Evolutionary conservation across 2,113 vertebrate species (phyloP), one percentile per base, ranked within the genome.

Genomic region (Phalacrocorax aristotelis): DNA sequence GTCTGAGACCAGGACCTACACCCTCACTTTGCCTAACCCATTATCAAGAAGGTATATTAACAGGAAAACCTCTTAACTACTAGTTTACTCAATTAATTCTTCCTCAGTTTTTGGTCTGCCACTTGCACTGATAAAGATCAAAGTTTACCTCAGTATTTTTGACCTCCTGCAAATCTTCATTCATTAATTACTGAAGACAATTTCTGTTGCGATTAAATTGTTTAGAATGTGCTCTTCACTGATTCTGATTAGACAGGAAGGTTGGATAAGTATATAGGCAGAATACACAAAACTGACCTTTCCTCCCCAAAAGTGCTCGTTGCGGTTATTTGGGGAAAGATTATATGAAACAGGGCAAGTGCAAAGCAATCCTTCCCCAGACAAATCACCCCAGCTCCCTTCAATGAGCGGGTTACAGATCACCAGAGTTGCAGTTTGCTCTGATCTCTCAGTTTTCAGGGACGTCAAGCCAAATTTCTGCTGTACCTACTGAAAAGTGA

Each of bases 361-460:
- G 2, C 21, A 44, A 30, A 87, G 42, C 4, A 78, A 42, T 34
- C 36, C 10, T 51, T 62, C 19, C 5, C 55, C 1, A 0, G 16
- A 32, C 6, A 32, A 26, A 54, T 44, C 22, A 70, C 58, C 36
- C 69, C n/a, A 75, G 0, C 10, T 78, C 49, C 65, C 4, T 38
- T 15, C 51, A 55, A 7, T 2, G 12, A n/a, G 10, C 3, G 16
- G 21, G 11, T 27, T 80, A n/a, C 4, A 29, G 75, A 76, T 36
- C 38, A 17, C 9, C 0, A 0, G 44, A 29, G 10, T 4, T 29
- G 52, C 1, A 6, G 16, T 12, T 46, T 58, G 3, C 14, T 62
- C 54, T 22, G 60, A 64, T 22, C 13, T 74, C 55, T 87, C n/a
- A 3, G 6, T 38, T 75, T 29, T 54, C 38, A 16, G 55, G 16